Evolutionary conservation across 2,113 vertebrate species (phyloP), one percentile per base, ranked within the genome.

Genomic region (Cercocebus atys): DNA sequence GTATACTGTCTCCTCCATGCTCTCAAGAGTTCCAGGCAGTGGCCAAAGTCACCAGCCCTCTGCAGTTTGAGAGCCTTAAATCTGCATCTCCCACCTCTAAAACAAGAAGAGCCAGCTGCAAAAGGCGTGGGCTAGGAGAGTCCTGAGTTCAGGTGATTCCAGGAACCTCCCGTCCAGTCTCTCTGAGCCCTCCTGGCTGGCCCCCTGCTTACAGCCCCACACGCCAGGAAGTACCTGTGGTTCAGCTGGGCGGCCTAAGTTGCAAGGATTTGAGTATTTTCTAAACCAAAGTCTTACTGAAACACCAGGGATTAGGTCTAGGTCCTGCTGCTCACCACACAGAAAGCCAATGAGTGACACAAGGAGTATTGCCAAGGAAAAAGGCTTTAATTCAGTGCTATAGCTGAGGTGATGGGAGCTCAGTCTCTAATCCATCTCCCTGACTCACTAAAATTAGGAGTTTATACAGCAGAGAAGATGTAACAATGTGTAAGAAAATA

Each of bases 201-300:
- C 27, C 18, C 3, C 1, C 10, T 20, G 47, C 32, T 7, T 25
- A 80, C 1, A 6, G 20, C 12, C 16, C 16, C 35, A 3, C 1
- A n/a, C 2, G 4, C 0, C 0, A 40, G 6, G 4, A 45, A 38
- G 23, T 1, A 1, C 6, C 23, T 45, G 7, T 7, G 30, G 47
- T 22, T 14, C 35, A 35, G 3, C 23, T 80, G 25, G 81, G 66
- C 30, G 43, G 32, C 45, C 27, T 30, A 6, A 5, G 64, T 59
- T 50, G 20, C 70, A 88, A 78, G 18, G 47, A 83, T 78, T 47
- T 82, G 61, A 64, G 13, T 57, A 73, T 45, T 92, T 89, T 83
- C 75, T 20, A 95, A 66, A 40, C 6, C n/a, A 79, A 79, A 40
- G 32, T 30, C 27, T 64, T 64, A 64, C 27, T 32, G 61, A 64